Base-by-base conservation (phyloP, 2,888 invertebrate genomes). In the Halictus ligatus region DNA sequence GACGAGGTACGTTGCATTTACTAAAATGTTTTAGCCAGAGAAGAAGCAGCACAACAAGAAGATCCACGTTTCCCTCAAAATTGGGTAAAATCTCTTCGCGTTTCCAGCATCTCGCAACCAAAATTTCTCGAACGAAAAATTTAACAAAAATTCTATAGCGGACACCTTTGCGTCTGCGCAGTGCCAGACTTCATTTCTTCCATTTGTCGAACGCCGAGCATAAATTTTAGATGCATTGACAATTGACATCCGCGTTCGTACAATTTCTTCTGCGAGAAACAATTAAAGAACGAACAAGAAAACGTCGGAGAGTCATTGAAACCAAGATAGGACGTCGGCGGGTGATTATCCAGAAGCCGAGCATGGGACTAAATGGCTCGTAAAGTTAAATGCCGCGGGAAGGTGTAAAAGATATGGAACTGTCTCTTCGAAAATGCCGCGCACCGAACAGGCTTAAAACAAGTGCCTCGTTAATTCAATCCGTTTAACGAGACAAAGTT, bases 391-490 rank as follows among this genome's bases (percentile, higher is more conserved):
- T 15, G 25, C 76, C 21, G 13, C n/a, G 40, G 74, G 50, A 43
- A 50, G n/a, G 58, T 8, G 69, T 25, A 43, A 13, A 58, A 75
- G 54, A 25, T 18, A 15, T 43, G 29, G 35, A 60, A 64, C 29
- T 29, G 58, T 35, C 40, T 58, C 15, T 29, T 48, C 2, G 18
- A 64, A 73, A 48, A 54, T 60, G 8, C 29, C 60, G 18, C 35
- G 46, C n/a, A 48, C 54, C 43, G 60, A 3, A 46, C 46, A 4
- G 67, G 54, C 76, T 40, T 82, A 77, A 84, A 84, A 40, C n/a
- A 71, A 80, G 74, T 25, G 43, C 50, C 46, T 72, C 81, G 69
- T 86, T 84, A 67, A 80, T 64, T 54, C 69, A n/a, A 58, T 71
- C 72, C n/a, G 46, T 73, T 80, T 80, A 12, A 40, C n/a, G 25